phyloP scores from a whole-genome alignment of 2,888 invertebrate species.

The Melinopterus prodromus region DNA sequence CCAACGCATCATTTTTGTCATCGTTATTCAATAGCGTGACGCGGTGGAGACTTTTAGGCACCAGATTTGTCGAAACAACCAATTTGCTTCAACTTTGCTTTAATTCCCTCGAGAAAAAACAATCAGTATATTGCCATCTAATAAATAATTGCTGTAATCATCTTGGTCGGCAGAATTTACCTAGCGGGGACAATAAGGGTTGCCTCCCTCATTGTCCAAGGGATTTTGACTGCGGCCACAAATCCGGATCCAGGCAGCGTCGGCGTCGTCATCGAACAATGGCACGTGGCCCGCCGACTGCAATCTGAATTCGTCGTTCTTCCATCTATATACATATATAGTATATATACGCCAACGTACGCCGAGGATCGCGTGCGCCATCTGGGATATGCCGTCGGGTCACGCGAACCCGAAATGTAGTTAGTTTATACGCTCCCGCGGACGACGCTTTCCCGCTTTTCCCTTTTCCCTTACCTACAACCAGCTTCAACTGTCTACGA shows the following conservation, averaged over 20 bases:
- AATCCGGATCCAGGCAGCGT: background rate
- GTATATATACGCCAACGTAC: constrained; percentile 48
- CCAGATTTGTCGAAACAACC: no score
- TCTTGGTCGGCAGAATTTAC: no score
- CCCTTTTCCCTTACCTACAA: no score
- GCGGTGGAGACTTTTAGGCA: no score
- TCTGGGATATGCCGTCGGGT: constrained; percentile 53
- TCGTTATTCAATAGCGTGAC: no score
- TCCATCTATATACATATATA: background rate
- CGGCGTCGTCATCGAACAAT: constrained; percentile 47
- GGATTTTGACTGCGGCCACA: background rate
- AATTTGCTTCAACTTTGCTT: no score
- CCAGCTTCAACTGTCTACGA: background rate
- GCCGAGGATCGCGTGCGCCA: constrained; percentile 54
- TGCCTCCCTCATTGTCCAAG: background rate
- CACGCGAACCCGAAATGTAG: constrained; percentile 57
- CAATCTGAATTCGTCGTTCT: constrained; percentile 53
- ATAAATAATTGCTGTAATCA: no score
- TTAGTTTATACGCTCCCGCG: constrained; percentile 49
- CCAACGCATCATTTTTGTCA: no score
- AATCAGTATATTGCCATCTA: no score
- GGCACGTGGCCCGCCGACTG: constrained; percentile 54
- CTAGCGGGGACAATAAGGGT: background rate
- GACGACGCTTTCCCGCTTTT: background rate
- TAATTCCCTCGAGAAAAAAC: no score